Conservation (phyloP, 1,140 invertebrate genomes). For the Charaxes varanes region DNA sequence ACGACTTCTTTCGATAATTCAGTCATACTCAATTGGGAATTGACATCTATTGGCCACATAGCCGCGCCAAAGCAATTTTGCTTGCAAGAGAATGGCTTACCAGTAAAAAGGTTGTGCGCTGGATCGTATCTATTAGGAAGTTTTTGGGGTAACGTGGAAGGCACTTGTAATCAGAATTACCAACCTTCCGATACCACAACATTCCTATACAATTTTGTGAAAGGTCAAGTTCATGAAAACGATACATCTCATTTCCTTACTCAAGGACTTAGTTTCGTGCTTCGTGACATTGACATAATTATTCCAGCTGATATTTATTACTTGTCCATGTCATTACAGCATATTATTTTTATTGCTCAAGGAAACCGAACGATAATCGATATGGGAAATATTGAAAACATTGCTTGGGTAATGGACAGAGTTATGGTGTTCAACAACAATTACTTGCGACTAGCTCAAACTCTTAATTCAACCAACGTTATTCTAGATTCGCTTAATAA, state of each 20-base stretch:
- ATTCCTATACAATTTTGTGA: conserved; percentile 59
- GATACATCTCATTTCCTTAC: conserved; percentile 51
- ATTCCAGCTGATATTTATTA: conserved; percentile 73
- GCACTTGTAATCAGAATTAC: conserved; percentile 56
- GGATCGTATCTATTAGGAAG: conserved; percentile 66
- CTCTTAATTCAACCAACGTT: conserved; percentile 73
- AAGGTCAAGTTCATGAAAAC: conserved; percentile 40
- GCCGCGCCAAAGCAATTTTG: conserved; percentile 67
- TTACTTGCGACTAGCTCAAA: conserved; percentile 63
- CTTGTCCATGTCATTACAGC: conserved; percentile 68
- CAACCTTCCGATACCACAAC: conserved; percentile 53
- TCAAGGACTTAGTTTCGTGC: conserved; percentile 41
- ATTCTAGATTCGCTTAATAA: conserved; percentile 70
- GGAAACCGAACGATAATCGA: conserved; percentile 44
- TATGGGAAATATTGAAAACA: conserved; percentile 59
- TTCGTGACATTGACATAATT: conserved; percentile 48
- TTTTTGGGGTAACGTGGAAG: conserved; percentile 56
- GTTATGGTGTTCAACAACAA: conserved; percentile 58
- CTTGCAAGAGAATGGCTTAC: conserved; percentile 66
- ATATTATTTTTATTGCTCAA: conserved; percentile 41
- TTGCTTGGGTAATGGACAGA: conserved; percentile 68
- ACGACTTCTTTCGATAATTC: conserved; percentile 33
- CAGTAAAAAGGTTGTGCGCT: conserved; percentile 60
- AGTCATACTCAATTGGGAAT: conserved; percentile 51
- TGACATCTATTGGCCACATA: conserved; percentile 57